Evolutionary conservation across 2,888 invertebrate species (phyloP), one percentile per base, ranked within the genome.

Genomic region (Ophion ventricosus): DNA sequence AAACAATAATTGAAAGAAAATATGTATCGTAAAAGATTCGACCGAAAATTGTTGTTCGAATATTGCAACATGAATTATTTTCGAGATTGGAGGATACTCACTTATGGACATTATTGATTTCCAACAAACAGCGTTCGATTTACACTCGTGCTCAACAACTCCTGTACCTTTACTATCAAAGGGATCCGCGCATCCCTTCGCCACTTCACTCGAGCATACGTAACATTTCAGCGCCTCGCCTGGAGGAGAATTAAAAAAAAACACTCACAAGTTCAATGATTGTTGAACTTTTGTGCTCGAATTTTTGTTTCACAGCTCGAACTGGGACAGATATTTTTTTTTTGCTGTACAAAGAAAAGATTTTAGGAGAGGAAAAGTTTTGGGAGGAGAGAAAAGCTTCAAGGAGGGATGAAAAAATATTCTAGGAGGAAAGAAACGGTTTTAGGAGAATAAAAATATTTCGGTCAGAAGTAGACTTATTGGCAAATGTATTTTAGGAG

Each of bases 161-260:
- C 74, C 61, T 0, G 29, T 14, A 23, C 49, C 74, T 1, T 49
- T 74, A 54, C 49, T 64, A 14, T 74, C 29, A 20, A 74, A 74
- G 1, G 26, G 20, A 23, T 14, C 7, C 1, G 20, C 49, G n/a
- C 74, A 74, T 4, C n/a, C 49, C 29, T 17, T 20, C 25, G 23
- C 63, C 20, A 29, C n/a, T n/a, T 49, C 40, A 20, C n/a, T 23
- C 14, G 5, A n/a, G 20, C 74, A 74, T 20, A 25, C 7, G 74
- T 74, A 74, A 63, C 74, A 74, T 43, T 25, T 61, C 11, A 74
- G 61, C 23, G 73, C 43, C 17, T 74, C 49, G 40, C 73, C 73
- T 74, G 49, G 26, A 61, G 11, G 3, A 74, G 8, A 29, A 61
- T 57, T n/a, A n/a, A 57, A 11, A 43, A 73, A 72, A 25, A 59